phyloP scores from a whole-genome alignment of 2,888 invertebrate genomes.

The Chalcosyrphus nemorum region DNA sequence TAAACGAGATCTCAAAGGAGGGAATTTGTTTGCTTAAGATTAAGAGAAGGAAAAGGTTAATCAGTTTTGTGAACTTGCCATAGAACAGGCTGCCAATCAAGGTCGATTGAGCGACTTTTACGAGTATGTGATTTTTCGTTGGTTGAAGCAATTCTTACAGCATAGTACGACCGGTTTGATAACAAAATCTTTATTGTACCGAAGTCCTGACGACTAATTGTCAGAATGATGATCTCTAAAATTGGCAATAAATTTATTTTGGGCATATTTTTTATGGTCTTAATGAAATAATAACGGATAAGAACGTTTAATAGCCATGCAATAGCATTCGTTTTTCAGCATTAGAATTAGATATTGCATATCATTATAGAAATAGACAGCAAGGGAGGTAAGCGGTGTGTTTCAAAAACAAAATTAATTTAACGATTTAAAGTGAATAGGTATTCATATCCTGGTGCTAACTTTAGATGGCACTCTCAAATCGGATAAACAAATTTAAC shows the following conservation, averaged over 20 bases:
- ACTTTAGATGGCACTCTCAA: no score
- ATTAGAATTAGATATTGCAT: not conserved
- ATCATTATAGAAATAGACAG: no score
- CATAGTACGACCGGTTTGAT: constrained; percentile 16
- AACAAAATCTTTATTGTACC: not conserved
- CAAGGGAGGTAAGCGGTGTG: not conserved
- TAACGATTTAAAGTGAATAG: not conserved
- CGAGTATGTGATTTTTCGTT: constrained; percentile 10
- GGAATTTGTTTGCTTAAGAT: not conserved
- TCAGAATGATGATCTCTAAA: not conserved
- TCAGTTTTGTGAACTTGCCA: constrained; percentile 14
- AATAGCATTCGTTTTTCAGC: no score
- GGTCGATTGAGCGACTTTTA: constrained; percentile 30
- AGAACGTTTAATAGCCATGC: not conserved
- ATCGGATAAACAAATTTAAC: no score
- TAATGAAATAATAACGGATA: not conserved
- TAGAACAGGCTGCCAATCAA: constrained; percentile 35
- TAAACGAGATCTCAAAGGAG: constrained; percentile 39
- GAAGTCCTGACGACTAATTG: not conserved
- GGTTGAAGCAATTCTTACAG: constrained; percentile 1
- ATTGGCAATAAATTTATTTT: not conserved
- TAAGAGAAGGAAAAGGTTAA: constrained; percentile 6
- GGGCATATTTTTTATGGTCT: not conserved
- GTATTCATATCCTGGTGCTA: no score
- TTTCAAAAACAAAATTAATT: not conserved